Conservation (phyloP, 2,113 vertebrate genomes). For the Mormyrus iriodes region DNA sequence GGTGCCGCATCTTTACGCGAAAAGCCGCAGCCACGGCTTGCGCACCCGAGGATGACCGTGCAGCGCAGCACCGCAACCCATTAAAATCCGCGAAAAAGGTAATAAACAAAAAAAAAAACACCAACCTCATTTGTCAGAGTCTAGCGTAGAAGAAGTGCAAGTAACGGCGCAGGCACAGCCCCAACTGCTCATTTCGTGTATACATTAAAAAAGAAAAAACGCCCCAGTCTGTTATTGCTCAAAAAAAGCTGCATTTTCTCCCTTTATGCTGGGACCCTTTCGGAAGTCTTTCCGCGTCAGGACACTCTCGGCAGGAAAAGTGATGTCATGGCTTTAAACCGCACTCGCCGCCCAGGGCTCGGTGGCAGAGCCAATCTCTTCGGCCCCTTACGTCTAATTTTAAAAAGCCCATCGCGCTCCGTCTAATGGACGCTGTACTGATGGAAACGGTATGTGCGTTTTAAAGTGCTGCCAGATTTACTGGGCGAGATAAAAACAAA, state of each 20-base stretch:
- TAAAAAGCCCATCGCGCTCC: background rate
- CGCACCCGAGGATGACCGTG: background rate
- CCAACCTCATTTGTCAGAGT: slow-evolving; percentile 26
- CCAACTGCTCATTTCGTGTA: background rate
- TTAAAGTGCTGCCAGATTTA: background rate
- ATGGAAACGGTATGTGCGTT: background rate
- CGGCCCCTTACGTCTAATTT: slow-evolving; percentile 11
- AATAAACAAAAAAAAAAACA: slow-evolving; percentile 12
- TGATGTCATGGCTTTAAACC: slow-evolving; percentile 38
- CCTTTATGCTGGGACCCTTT: slow-evolving; percentile 19
- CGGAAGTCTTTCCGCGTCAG: slow-evolving; percentile 32
- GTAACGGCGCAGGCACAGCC: slow-evolving; percentile 11
- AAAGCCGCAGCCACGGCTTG: background rate
- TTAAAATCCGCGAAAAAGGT: background rate
- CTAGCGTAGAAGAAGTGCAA: slow-evolving; percentile 18
- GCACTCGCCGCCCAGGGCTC: slow-evolving; percentile 23
- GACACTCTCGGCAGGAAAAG: slow-evolving; percentile 31
- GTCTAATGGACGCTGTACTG: background rate
- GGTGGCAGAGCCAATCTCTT: slow-evolving; percentile 18
- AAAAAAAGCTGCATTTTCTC: slow-evolving; percentile 27
- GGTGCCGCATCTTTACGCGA: slow-evolving; percentile 9
- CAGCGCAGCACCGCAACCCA: background rate
- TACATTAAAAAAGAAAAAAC: slow-evolving; percentile 1
- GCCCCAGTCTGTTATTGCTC: slow-evolving; percentile 8
- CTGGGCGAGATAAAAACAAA: background rate